Evolutionary conservation across 2,797 vertebrate species (phyloP).

Genomic region (Pygocentrus nattereri): DNA sequence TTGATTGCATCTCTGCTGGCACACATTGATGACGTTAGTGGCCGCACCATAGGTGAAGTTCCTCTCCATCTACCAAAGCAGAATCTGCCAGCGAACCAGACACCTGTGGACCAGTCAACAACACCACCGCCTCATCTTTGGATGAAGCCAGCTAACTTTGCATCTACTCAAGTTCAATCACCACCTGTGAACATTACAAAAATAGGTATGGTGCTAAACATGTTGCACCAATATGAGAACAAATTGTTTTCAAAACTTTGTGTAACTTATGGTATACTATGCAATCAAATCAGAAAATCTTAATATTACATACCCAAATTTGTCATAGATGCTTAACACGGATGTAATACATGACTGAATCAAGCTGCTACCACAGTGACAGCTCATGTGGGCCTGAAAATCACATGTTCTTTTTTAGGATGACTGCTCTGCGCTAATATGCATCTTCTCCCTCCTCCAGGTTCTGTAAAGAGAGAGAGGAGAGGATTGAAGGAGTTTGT

Average conservation of each 20-base stretch:
- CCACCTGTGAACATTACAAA: neutral
- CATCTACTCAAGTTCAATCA: neutral
- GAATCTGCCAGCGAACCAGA: neutral
- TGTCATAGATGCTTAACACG: too few relatives aligned
- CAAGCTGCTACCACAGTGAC: neutral
- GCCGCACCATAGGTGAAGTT: neutral
- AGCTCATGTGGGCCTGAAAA: neutral
- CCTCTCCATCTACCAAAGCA: neutral
- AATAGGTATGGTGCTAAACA: neutral
- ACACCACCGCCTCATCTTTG: neutral
- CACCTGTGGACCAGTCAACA: neutral
- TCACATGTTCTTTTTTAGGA: neutral
- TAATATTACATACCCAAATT: neutral
- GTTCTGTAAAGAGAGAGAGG: constrained; percentile 16
- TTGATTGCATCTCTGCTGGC: constrained; percentile 25
- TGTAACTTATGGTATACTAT: neutral
- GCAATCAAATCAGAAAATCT: neutral
- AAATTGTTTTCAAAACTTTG: neutral
- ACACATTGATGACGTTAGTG: constrained; percentile 6
- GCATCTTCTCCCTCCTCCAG: neutral
- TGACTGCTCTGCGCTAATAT: neutral
- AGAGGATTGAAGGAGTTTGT: constrained; percentile 33
- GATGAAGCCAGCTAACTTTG: neutral
- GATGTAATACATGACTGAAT: neutral
- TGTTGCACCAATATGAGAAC: neutral